These are phyloP conservation scores for Spilogale gracilis DNA, from an alignment of 2,113 vertebrate species.

Conservation along the genomic window DNA sequence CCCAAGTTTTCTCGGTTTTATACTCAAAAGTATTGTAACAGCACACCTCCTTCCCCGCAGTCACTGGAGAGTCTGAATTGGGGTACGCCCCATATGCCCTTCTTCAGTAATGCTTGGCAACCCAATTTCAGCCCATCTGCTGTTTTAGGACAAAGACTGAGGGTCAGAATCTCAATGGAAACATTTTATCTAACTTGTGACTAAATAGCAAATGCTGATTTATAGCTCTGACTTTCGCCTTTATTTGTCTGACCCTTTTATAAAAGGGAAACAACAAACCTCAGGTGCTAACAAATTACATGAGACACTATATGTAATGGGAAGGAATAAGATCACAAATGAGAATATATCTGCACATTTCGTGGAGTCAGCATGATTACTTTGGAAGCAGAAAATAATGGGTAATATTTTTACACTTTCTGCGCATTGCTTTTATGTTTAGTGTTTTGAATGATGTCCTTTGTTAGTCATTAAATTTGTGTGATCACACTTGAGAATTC, in stretches of 20 bases:
- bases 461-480: neutral
- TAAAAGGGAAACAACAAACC: neutral
- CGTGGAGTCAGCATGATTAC: neutral
- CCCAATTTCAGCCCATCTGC: neutral
- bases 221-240: neutral
- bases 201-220: neutral
- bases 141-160: neutral
- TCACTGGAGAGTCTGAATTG: neutral
- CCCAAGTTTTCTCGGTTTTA: neutral
- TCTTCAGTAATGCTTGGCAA: neutral
- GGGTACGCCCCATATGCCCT: neutral
- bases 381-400: neutral
- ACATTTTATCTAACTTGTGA: neutral
- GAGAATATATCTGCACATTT: neutral
- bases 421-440: neutral
- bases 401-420: neutral
- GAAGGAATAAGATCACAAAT: neutral
- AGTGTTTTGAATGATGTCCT: neutral
- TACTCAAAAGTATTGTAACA: neutral
- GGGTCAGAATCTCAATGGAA: neutral
- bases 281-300: neutral
- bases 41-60: neutral
- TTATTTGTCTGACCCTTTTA: neutral
- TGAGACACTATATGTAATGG: neutral
- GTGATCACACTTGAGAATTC: neutral